phyloP scores from a whole-genome alignment of 2,888 invertebrate species.

The Tipula confusa region DNA sequence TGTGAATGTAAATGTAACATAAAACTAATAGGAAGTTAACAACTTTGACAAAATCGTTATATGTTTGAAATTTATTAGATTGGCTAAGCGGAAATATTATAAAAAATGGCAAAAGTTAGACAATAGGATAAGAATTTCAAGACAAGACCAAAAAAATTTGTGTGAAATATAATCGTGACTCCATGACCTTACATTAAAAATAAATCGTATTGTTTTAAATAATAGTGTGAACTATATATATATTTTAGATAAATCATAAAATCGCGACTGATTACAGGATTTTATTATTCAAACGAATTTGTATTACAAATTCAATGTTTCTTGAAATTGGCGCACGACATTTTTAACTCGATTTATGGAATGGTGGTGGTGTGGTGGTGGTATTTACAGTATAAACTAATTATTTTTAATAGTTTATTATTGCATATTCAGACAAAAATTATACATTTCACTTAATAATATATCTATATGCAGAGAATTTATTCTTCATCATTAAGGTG shows the following conservation, averaged over 20 bases:
- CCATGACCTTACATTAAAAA: not conserved
- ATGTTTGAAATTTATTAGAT: not conserved
- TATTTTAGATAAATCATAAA: not conserved
- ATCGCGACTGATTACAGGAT: not conserved
- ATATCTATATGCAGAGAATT: too few species aligned
- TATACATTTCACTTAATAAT: too few species aligned
- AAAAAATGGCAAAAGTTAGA: not conserved
- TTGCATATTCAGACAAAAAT: too few species aligned
- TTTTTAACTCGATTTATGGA: not conserved
- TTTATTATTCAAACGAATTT: not conserved
- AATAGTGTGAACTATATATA: not conserved
- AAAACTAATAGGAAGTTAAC: not conserved
- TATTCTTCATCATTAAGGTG: too few species aligned
- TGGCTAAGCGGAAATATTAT: not conserved
- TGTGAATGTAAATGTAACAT: too few species aligned
- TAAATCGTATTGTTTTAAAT: not conserved
- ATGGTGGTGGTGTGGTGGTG: not conserved
- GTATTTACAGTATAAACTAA: not conserved
- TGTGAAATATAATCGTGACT: not conserved
- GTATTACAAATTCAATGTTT: not conserved
- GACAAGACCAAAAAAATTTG: not conserved
- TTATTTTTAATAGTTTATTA: not conserved
- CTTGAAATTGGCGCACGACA: not conserved
- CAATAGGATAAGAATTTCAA: not conserved
- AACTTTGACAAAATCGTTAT: not conserved